Percentiles rank a stretch among this genome's conserved stretches.
These are phyloP conservation scores for Zeuzera pyrina DNA, from an alignment of 2,888 invertebrate species.

Conservation along the genomic window DNA sequence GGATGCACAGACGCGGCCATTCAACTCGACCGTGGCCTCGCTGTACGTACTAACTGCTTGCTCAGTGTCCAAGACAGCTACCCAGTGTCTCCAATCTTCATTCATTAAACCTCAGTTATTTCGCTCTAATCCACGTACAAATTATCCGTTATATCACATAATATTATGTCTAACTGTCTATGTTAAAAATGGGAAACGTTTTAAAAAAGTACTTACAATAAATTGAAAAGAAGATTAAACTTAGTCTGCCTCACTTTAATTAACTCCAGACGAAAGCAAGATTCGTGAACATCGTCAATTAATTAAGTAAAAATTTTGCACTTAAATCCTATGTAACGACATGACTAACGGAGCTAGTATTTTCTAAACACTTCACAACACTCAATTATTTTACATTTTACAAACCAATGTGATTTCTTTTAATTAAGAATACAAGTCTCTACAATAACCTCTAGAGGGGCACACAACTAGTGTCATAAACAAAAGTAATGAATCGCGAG, in stretches of 20 bases:
- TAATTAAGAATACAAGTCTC: conserved; percentile 16
- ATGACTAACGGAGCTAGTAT: conserved; percentile 49
- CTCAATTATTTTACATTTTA: conserved; percentile 44
- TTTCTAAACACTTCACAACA: conserved; percentile 60
- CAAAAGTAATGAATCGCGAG: conserved; percentile 58
- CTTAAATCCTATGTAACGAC: conserved; percentile 57
- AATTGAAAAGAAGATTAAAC: conserved; percentile 22
- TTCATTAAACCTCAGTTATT: neutral
- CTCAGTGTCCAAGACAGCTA: conserved; percentile 7
- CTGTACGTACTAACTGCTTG: conserved; percentile 1
- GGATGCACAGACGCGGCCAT: conserved; percentile 56
- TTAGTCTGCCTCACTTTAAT: too few species aligned
- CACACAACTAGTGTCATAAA: conserved; percentile 55
- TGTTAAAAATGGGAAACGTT: too few species aligned
- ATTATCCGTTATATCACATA: conserved; percentile 12
- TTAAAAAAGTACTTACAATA: conserved; percentile 37
- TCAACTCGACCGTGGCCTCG: conserved; percentile 46
- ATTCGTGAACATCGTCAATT: conserved; percentile 36
- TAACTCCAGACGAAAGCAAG: conserved; percentile 41
- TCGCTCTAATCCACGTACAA: conserved; percentile 24
- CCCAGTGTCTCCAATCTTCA: conserved; percentile 8
- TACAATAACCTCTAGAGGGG: conserved; percentile 21
- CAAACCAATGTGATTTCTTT: conserved; percentile 23
- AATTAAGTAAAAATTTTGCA: conserved; percentile 47
- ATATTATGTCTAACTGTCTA: conserved; percentile 6